Conservation (phyloP, 2,888 invertebrate genomes). For the Phymatocera aterrima region DNA sequence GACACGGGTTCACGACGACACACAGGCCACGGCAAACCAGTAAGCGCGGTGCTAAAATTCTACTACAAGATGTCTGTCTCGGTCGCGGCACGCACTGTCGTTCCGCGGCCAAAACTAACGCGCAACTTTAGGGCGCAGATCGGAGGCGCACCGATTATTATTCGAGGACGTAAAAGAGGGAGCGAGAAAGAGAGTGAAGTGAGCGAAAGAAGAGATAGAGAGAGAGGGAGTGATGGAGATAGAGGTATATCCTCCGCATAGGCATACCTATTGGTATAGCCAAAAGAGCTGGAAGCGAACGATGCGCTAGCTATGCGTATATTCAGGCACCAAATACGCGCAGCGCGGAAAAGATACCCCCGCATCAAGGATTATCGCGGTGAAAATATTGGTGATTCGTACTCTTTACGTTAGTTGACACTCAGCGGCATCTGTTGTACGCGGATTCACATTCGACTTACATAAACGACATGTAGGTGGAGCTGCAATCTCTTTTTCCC, state of each 20-base stretch:
- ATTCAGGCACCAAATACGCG: slow-evolving; percentile 26
- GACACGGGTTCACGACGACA: slow-evolving; percentile 59
- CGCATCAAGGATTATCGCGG: not conserved
- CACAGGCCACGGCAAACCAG: slow-evolving; percentile 63
- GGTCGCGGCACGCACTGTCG: slow-evolving; percentile 70
- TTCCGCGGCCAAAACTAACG: slow-evolving; percentile 57
- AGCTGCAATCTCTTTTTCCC: not conserved
- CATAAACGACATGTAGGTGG: not conserved
- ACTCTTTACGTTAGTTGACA: not conserved
- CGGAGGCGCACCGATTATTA: slow-evolving; percentile 70
- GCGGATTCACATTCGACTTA: not conserved
- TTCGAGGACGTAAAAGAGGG: slow-evolving; percentile 61
- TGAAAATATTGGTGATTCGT: too few species aligned
- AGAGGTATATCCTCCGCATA: not conserved
- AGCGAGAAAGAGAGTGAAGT: not conserved
- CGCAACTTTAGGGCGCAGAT: slow-evolving; percentile 63
- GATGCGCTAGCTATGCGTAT: not conserved
- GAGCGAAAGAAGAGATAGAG: not conserved
- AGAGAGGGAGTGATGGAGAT: not conserved
- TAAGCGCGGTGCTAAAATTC: slow-evolving; percentile 70
- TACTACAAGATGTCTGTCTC: slow-evolving; percentile 72
- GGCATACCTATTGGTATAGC: too few species aligned
- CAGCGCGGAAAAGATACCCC: not conserved
- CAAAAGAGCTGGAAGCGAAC: too few species aligned
- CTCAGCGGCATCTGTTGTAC: slow-evolving; percentile 23